A percentile compares a stretch with the other conserved stretches of the same genome.
phyloP scores from a whole-genome alignment of 2,113 vertebrate genomes.

The Cephalopholis sonnerati region DNA sequence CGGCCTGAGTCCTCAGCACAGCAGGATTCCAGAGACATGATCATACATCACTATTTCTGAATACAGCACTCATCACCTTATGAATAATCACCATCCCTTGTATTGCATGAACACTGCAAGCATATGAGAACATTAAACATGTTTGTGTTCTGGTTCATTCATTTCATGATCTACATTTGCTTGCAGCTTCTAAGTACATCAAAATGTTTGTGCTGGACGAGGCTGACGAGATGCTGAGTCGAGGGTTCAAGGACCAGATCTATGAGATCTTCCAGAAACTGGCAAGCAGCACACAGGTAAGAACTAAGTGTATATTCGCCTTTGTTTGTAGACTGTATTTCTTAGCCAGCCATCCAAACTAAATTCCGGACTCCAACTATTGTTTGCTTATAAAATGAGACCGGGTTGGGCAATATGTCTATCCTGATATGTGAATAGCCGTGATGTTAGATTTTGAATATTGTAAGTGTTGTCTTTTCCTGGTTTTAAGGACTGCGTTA shows the following conservation, averaged over 20 bases:
- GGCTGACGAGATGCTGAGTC: conserved; percentile 98
- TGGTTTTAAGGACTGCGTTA: too few relatives aligned
- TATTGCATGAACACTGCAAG: not conserved
- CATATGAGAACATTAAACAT: not conserved
- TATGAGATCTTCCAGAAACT: conserved; percentile 98
- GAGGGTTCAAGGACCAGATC: conserved; percentile 99
- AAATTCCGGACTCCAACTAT: too few relatives aligned
- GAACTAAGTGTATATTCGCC: not conserved
- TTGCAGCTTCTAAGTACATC: conserved; percentile 92
- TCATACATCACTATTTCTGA: conserved; percentile 77
- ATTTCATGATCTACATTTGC: not conserved
- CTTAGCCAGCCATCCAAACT: not conserved
- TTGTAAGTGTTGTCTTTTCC: too few relatives aligned
- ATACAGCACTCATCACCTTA: conserved; percentile 64
- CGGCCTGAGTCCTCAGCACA: conserved; percentile 24
- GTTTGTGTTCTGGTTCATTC: not conserved
- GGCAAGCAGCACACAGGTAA: conserved; percentile 93
- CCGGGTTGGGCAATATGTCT: too few relatives aligned
- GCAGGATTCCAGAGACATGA: conserved; percentile 72
- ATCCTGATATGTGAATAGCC: too few relatives aligned
- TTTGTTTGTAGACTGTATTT: not conserved
- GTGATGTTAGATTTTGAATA: too few relatives aligned
- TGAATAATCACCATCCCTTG: not conserved
- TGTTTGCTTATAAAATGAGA: too few relatives aligned
- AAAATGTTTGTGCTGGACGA: conserved; percentile 99